A percentile compares a stretch with the other conserved stretches of the same genome.
phyloP scores from a whole-genome alignment of 2,797 vertebrate species.

The Sylvilagus floridanus region DNA sequence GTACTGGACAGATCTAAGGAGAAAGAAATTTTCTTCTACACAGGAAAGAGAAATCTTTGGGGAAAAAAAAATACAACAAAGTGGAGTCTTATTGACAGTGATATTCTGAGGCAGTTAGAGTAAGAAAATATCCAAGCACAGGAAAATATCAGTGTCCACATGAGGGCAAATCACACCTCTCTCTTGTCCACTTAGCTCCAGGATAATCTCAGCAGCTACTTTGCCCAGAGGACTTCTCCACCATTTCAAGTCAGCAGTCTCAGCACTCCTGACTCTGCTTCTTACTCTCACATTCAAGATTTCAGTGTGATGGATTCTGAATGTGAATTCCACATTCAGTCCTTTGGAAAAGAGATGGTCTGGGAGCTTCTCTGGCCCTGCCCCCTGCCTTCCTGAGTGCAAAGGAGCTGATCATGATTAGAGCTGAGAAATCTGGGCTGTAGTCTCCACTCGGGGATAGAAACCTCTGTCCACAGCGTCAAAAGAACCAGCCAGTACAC shows the following conservation, averaged over 20 bases:
- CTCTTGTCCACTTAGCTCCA: not conserved
- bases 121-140: not conserved
- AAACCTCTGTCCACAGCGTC: not conserved
- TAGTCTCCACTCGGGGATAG: not conserved
- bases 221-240: not conserved
- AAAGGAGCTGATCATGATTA: not conserved
- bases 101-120: not conserved
- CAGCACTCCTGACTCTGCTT: not conserved
- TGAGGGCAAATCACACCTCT: not conserved
- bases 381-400: not conserved
- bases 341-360: not conserved
- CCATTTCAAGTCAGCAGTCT: not conserved
- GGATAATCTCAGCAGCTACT: not conserved
- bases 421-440: not conserved
- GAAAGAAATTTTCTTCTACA: slow-evolving; percentile 7
- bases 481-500: not conserved
- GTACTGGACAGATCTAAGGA: not conserved
- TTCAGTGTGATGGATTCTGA: slow-evolving; percentile 21
- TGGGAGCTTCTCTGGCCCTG: not conserved
- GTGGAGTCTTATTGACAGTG: not conserved
- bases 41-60: not conserved
- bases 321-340: not conserved
- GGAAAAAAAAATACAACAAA: not conserved
- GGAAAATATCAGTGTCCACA: not conserved
- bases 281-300: not conserved